Evolutionary conservation across 2,888 invertebrate genomes (phyloP), one percentile per base, ranked within the genome.

Genomic region (Alviniconcha strummeri): DNA sequence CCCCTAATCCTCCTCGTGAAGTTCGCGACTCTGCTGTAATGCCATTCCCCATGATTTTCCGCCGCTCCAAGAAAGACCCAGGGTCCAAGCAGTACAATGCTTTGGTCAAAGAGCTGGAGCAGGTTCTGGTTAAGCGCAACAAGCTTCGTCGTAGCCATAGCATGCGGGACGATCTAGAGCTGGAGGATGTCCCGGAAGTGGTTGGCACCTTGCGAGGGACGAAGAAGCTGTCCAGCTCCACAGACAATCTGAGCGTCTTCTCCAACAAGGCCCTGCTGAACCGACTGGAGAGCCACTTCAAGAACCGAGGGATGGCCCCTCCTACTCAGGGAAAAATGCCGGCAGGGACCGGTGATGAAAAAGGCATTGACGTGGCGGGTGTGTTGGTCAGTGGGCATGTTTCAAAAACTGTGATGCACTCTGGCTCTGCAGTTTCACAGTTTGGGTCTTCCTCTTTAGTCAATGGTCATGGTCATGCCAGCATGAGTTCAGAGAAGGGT

Each of bases 21-120:
- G 55, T 75, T 19, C 36, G 7, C n/a, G 64, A 81, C 54, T 81
- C 81, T 8, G 56, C 83, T 13, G 80, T 55, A 17, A 71, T 89
- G 77, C 86, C 88, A 69, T 89, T 89, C 80, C 91, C 90, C 54
- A 90, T 91, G 56, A 88, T 91, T 54, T 91, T 89, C 75, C 89
- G 90, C 76, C 88, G 90, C 80, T 90, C 90, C 5, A 90, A 89
- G 77, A 89, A 88, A 76, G 90, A 91, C 82, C 90, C 90, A 8
- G 91, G 90, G 36, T 90, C 90, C 19, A 90, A 90, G 83, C 85
- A 89, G 36, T 90, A 91, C 86, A 90, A 90, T 84, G 88, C 87
- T 13, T 83, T 91, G 17, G 88, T 91, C 8, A 88, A 87, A 64
- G 91, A 91, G 81, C 82, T 91, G 80, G 88, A 88, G 15, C 83